Evolutionary conservation across 1,140 invertebrate species (phyloP), one percentile per base, ranked within the genome.

Genomic region (Zaprionus nigranus): DNA sequence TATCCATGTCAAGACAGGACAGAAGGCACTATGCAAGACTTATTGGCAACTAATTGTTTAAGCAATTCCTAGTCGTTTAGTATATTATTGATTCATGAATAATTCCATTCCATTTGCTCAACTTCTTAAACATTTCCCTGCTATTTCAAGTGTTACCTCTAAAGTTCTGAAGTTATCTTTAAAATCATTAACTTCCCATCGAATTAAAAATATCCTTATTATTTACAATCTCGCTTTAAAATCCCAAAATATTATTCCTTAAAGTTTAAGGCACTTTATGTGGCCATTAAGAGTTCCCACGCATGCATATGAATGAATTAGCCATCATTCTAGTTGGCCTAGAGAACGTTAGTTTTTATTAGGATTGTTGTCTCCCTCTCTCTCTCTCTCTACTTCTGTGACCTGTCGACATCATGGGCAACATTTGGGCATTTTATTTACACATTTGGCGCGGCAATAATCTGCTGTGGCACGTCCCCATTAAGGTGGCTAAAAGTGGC

Each of bases 401-500:
- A 17, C n/a, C n/a, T 56, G 49, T n/a, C 20, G 20, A 54, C 66
- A 43, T 70, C 70, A 70, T 70, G 72, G 53, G 40, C 61, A 40
- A 68, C 81, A 82, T 81, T 82, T 75, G 76, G 62, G 67, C 63
- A 59, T 87, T 82, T 74, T 87, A 82, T 86, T 86, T 70, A 69
- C 76, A 71, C 82, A 86, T 86, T 87, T 87, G 77, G 61, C 58
- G 49, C 26, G 72, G 72, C 72, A 72, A 86, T 85, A 85, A 85
- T 82, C 82, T 86, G 75, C 82, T 87, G 76, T 64, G 79, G 34
- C 53, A 22, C 26, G 13, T 15, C 76, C 38, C 76, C 79, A 86
- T 86, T 86, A 82, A 87, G 82, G 75, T 77, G 66, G 71, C 83
- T 82, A 65, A 87, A 77, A 86, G 72, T 82, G 83, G 75, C 78